A percentile compares a stretch with the other conserved stretches of the same genome.
These are phyloP conservation scores for Apteryx mantelli DNA, from an alignment of 2,113 vertebrate genomes.

Conservation along the genomic window DNA sequence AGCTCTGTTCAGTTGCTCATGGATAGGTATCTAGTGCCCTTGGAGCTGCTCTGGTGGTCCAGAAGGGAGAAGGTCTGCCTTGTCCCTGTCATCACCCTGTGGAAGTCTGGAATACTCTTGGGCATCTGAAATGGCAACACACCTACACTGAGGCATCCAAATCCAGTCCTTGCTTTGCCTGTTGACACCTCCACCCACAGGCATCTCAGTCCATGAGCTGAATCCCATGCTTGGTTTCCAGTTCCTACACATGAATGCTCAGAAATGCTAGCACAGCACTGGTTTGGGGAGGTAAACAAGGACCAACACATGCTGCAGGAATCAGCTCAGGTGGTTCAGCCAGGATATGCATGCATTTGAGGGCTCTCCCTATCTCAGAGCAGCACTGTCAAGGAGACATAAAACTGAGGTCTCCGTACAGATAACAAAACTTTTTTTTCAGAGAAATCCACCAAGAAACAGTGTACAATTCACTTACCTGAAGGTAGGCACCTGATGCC, in stretches of 20 bases:
- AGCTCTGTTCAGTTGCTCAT: neutral
- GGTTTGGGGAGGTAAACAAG: neutral
- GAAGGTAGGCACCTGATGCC: neutral
- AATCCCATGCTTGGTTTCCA: neutral
- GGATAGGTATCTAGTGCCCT: neutral
- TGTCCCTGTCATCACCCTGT: neutral
- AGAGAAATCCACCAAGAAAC: neutral
- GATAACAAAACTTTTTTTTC: neutral
- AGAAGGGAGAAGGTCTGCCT: neutral
- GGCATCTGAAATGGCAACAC: neutral
- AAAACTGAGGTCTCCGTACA: neutral
- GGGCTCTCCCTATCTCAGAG: neutral
- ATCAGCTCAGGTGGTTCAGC: neutral
- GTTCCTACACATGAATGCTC: neutral
- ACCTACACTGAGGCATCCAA: neutral
- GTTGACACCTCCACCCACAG: rapidly evolving
- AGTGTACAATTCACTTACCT: neutral
- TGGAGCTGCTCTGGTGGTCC: neutral
- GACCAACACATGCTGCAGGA: neutral
- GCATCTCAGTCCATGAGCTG: neutral
- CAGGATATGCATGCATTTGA: rapidly evolving
- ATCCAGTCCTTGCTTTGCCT: neutral
- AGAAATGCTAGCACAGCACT: neutral
- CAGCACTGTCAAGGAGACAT: too few relatives aligned
- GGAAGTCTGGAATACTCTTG: neutral